These are phyloP conservation scores for Aphis craccivora DNA, from an alignment of 1,140 invertebrate genomes.

Conservation along the genomic window DNA sequence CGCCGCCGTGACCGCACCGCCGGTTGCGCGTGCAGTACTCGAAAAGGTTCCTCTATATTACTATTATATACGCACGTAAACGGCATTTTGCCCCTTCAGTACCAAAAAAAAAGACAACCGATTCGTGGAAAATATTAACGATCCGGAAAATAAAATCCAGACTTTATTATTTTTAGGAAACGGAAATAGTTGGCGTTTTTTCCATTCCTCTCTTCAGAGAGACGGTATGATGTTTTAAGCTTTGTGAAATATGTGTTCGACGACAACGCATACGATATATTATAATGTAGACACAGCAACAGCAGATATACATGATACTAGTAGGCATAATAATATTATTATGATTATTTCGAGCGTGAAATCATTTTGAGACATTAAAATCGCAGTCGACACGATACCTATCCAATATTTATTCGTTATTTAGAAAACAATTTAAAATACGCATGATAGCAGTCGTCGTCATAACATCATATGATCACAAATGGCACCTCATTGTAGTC, in stretches of 20 bases:
- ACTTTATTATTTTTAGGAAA: conserved; percentile 24
- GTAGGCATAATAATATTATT: too few relatives aligned
- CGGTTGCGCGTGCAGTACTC: conserved; percentile 10
- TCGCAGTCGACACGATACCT: background rate
- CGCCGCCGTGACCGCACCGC: background rate
- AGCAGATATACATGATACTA: background rate
- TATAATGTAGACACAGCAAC: background rate
- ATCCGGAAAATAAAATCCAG: conserved; percentile 51
- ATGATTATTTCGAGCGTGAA: background rate
- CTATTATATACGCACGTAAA: background rate
- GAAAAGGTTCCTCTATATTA: conserved; percentile 28
- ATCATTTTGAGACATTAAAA: background rate
- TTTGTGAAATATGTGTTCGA: background rate
- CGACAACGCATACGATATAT: background rate
- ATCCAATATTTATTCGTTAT: too few relatives aligned
- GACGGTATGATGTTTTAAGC: background rate
- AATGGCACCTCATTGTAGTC: background rate
- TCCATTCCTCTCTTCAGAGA: background rate
- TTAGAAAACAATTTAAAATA: too few relatives aligned
- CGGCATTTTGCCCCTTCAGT: background rate
- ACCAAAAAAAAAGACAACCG: background rate
- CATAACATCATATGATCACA: background rate
- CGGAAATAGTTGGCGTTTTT: conserved; percentile 15
- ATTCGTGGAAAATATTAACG: conserved; percentile 51
- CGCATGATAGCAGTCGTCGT: too few relatives aligned